Evolutionary conservation across 1,140 invertebrate genomes (phyloP).

Genomic region (Drosophila teissieri): DNA sequence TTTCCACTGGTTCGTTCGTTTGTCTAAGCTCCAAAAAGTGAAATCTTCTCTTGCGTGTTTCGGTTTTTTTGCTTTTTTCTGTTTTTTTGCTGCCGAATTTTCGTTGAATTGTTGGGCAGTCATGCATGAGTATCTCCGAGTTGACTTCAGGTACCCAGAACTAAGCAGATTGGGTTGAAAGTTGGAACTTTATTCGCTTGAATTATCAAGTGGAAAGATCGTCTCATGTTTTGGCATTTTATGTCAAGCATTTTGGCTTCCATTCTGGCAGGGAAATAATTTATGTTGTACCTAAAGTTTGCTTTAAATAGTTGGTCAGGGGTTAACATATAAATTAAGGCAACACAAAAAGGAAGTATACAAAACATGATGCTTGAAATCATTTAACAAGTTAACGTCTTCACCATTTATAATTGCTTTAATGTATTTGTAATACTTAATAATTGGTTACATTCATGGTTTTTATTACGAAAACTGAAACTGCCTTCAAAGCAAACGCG

Average conservation of each 20-base stretch:
- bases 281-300: neutral
- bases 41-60: constrained; percentile 56
- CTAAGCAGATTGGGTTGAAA: constrained; percentile 35
- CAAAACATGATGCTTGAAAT: too few relatives aligned
- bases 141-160: constrained; percentile 35
- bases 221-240: constrained; percentile 28
- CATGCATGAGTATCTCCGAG: constrained; percentile 40
- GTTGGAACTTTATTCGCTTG: constrained; percentile 46
- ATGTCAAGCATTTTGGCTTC: constrained; percentile 32
- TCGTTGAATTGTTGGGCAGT: constrained; percentile 25
- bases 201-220: constrained; percentile 42
- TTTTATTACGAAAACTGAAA: neutral
- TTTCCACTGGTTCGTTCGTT: constrained; percentile 12
- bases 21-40: constrained; percentile 61
- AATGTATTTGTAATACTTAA: too few relatives aligned
- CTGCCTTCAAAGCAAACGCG: neutral
- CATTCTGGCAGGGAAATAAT: constrained; percentile 7
- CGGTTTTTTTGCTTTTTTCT: constrained; percentile 7
- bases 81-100: neutral
- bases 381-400: too few relatives aligned
- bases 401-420: too few relatives aligned
- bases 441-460: neutral
- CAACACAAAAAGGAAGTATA: too few relatives aligned
- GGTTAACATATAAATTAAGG: neutral
- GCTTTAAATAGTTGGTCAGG: neutral